Percentiles rank a stretch among this genome's conserved stretches.
phyloP scores from a whole-genome alignment of 2,888 invertebrate species.

The Graphium colonna region DNA sequence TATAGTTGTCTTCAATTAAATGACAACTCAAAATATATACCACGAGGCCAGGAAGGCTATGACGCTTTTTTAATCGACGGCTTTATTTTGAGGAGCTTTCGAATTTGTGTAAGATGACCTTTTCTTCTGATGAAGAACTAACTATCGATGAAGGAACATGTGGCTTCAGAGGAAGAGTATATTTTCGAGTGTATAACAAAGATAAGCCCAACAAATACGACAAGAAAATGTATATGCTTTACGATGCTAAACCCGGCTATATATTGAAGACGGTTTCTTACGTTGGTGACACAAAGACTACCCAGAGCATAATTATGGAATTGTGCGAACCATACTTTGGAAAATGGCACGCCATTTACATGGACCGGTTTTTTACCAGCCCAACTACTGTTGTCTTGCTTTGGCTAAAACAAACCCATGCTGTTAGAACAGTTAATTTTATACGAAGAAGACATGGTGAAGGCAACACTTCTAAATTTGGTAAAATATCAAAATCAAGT shows the following conservation, averaged over 20 bases:
- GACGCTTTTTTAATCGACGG: slow-evolving; percentile 13
- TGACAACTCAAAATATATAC: neutral
- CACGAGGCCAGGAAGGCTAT: slow-evolving; percentile 22
- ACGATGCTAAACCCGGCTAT: slow-evolving; percentile 27
- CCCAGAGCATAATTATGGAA: slow-evolving; percentile 18
- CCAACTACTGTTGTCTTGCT: neutral
- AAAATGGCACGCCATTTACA: slow-evolving; percentile 29
- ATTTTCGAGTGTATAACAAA: neutral
- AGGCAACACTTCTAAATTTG: too few species aligned
- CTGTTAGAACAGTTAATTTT: too few species aligned
- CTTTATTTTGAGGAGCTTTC: neutral
- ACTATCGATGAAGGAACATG: neutral
- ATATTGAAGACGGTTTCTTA: slow-evolving; percentile 28
- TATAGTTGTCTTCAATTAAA: neutral
- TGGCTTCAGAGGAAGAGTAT: neutral
- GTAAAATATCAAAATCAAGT: too few species aligned
- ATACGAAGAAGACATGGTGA: too few species aligned
- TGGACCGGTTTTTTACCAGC: slow-evolving; percentile 2
- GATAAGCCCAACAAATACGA: neutral
- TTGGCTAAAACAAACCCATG: too few species aligned
- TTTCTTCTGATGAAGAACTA: neutral
- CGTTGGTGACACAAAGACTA: slow-evolving; percentile 28
- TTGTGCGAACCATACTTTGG: slow-evolving; percentile 22
- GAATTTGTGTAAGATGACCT: neutral
- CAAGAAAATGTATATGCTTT: slow-evolving; percentile 17